Base-by-base conservation (phyloP, 2,888 invertebrate species). In the Buathra laborator region DNA sequence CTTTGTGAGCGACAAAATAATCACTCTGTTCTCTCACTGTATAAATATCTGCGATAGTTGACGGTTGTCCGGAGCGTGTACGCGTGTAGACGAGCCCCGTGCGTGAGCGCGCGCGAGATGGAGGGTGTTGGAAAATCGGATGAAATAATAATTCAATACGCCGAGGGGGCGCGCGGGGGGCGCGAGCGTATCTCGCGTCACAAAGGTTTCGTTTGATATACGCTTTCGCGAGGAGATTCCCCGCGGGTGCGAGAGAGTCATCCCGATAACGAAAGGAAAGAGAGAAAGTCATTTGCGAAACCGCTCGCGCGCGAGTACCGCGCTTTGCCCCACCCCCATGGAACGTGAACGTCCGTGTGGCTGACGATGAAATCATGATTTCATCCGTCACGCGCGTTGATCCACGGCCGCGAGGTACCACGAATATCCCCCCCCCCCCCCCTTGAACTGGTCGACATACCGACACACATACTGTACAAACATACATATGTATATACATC, bases 311-410 rank as follows among this genome's bases (percentile, higher is more conserved):
- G 84, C 84, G 78, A 75, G 62, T 32, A 62, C 62, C 62, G 74
- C 81, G 78, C 59, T 76, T 85, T 77, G 62, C 80, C 68, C 48
- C 29, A 53, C 72, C 62, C 78, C 68, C 70, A 76, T 75, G 81
- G 70, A 64, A 7, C 24, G 24, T 12, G 24, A 71, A 53, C 53
- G 53, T 62, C 74, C 82, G 76, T 83, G 85, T 48, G 76, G 83
- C 80, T 80, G 80, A 85, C 76, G 85, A 85, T 85, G 83, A 85
- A 83, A 85, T 83, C 85, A 85, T 85, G 85, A 85, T 85, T 85
- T 85, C 82, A 85, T 85, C 67, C 83, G 83, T 82, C 85, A 79
- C 75, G 85, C 78, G 56, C 56, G 79, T 76, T 77, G 71, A 75
- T 80, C 68, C 78, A 76, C 78, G 75, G 24, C 76, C 53, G 71